Evolutionary conservation across 2,888 invertebrate genomes (phyloP).

Genomic region (Campoplex nolae): DNA sequence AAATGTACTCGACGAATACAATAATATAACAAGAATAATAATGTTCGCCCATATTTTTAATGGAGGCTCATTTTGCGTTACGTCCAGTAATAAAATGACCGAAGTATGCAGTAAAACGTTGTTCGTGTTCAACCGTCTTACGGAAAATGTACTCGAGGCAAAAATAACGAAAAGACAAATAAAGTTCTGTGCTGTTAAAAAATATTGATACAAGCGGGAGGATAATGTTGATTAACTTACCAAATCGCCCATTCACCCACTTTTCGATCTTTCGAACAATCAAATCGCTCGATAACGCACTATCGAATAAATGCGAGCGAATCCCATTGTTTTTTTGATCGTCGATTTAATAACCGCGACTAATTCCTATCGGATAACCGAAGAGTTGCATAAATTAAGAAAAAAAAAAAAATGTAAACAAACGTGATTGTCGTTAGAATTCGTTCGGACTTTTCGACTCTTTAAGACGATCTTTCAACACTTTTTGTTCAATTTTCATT

Average conservation of each 20-base stretch:
- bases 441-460: background rate
- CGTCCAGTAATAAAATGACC: background rate
- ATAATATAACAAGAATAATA: slow-evolving; percentile 5
- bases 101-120: background rate
- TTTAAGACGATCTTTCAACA: background rate
- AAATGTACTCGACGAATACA: background rate
- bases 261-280: background rate
- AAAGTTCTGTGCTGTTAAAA: background rate
- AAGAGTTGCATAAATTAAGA: background rate
- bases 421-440: background rate
- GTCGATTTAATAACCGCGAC: slow-evolving; percentile 9
- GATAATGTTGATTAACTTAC: slow-evolving; percentile 15
- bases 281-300: background rate
- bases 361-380: background rate
- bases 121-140: background rate
- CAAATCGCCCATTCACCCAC: slow-evolving; percentile 23
- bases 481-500: background rate
- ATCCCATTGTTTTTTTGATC: slow-evolving; percentile 6
- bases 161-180: background rate
- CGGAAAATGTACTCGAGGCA: background rate
- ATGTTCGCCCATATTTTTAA: background rate
- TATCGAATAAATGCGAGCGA: slow-evolving; percentile 4
- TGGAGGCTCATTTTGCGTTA: background rate
- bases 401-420: background rate
- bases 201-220: background rate